phyloP scores from a whole-genome alignment of 2,113 vertebrate genomes.

The Grantiella picta region DNA sequence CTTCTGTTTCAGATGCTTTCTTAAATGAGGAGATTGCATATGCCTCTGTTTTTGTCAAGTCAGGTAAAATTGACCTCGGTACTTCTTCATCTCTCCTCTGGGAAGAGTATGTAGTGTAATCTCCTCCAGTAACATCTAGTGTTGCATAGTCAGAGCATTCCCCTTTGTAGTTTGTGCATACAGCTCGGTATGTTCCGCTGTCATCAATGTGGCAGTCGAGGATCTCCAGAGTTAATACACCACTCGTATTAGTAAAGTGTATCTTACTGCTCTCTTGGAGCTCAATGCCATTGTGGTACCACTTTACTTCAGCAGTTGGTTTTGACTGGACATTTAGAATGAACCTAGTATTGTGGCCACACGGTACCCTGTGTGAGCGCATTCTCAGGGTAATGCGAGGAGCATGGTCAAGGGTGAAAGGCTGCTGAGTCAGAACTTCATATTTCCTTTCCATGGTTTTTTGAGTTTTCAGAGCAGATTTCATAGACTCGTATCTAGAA shows the following conservation, averaged over 20 bases:
- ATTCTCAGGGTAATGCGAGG: conserved; percentile 93
- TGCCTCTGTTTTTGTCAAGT: conserved; percentile 85
- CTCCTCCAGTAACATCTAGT: conserved; percentile 86
- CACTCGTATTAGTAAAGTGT: conserved; percentile 85
- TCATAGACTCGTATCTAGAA: conserved; percentile 92
- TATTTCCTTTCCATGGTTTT: conserved; percentile 84
- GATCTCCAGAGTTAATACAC: conserved; percentile 91
- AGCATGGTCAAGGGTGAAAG: conserved; percentile 90
- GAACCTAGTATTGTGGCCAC: conserved; percentile 86
- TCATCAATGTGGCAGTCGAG: conserved; percentile 87
- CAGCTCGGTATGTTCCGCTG: conserved; percentile 90
- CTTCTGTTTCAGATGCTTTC: conserved; percentile 84
- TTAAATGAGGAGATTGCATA: conserved; percentile 88
- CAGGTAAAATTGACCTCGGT: conserved; percentile 81
- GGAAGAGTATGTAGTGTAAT: conserved; percentile 83
- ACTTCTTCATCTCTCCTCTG: conserved; percentile 86
- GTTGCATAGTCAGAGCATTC: conserved; percentile 95
- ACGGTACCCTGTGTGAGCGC: conserved; percentile 90
- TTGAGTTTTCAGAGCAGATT: conserved; percentile 88
- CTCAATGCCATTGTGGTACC: conserved; percentile 91
- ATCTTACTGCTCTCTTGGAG: conserved; percentile 87
- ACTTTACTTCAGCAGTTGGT: conserved; percentile 87
- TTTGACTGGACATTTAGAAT: conserved; percentile 93
- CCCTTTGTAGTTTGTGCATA: conserved; percentile 91
- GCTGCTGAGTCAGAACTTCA: conserved; percentile 88